Percentiles rank a stretch among this genome's conserved stretches.
Conservation (phyloP, 2,113 vertebrate species). For the Corythornis vintsioides region DNA sequence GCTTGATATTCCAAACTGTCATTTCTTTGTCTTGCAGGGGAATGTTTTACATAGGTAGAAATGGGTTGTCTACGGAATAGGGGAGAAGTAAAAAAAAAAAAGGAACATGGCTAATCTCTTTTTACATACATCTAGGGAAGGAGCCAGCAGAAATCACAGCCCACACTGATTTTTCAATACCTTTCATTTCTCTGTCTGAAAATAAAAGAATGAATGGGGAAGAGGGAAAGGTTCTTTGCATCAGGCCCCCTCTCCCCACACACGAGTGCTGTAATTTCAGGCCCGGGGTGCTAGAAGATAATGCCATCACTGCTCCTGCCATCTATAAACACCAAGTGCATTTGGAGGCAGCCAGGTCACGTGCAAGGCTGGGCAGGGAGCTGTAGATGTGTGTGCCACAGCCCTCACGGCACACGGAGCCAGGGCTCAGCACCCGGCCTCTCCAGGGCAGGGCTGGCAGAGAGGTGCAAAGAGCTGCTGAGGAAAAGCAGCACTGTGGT, state of each 20-base stretch:
- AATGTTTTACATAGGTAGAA: background rate
- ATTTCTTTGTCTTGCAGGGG: constrained; percentile 13
- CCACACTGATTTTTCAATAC: background rate
- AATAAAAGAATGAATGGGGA: background rate
- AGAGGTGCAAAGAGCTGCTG: background rate
- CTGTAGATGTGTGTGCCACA: background rate
- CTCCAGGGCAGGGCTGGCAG: background rate
- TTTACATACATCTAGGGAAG: background rate
- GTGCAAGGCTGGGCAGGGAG: constrained; percentile 22
- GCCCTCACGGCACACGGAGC: background rate
- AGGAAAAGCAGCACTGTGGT: background rate
- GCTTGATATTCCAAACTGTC: background rate
- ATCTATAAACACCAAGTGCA: constrained; percentile 55
- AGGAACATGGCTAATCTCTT: background rate
- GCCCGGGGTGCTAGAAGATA: background rate
- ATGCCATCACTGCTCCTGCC: constrained; percentile 19
- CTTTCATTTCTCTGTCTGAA: background rate
- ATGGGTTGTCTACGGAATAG: background rate
- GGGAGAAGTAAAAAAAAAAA: constrained; percentile 1
- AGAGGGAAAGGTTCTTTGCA: background rate
- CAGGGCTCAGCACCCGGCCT: background rate
- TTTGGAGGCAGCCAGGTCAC: constrained; percentile 25
- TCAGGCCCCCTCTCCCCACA: background rate
- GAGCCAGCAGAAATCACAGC: background rate
- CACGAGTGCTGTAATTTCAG: background rate